Conservation (phyloP, 2,113 vertebrate genomes). For the Hyla sarda region DNA sequence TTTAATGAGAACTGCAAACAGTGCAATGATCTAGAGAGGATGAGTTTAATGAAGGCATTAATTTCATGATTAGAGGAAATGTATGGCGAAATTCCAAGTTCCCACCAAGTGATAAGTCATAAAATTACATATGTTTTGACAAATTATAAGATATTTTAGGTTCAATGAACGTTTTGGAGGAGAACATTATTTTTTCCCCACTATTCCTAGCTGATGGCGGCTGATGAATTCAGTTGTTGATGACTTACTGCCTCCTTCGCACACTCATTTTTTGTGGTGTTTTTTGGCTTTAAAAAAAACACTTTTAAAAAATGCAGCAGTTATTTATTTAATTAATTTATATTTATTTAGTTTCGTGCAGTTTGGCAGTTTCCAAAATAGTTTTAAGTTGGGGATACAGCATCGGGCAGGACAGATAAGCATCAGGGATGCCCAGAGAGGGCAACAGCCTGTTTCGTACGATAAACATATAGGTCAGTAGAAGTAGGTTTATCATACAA, state of each 20-base stretch:
- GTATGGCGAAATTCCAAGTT: neutral
- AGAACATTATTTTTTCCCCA: neutral
- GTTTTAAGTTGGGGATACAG: too few species aligned
- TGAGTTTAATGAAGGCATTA: neutral
- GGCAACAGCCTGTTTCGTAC: too few species aligned
- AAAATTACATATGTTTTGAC: conserved; percentile 17
- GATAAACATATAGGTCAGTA: too few species aligned
- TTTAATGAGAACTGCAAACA: conserved; percentile 19
- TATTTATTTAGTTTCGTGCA: too few species aligned
- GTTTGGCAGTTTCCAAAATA: too few species aligned
- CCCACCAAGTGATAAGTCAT: conserved; percentile 8
- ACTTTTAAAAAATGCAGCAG: too few species aligned
- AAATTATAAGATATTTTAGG: neutral
- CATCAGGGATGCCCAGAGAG: too few species aligned
- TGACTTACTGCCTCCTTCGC: neutral
- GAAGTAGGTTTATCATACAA: too few species aligned
- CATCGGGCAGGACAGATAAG: too few species aligned
- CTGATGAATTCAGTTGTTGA: neutral
- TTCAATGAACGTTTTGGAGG: neutral
- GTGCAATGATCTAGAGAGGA: neutral
- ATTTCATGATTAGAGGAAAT: neutral
- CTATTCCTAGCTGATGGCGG: neutral
- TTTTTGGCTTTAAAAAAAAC: too few species aligned
- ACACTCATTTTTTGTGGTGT: too few species aligned
- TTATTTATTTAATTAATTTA: too few species aligned